Percentiles rank a stretch among this genome's conserved stretches.
Conservation (phyloP, 2,113 vertebrate species). For the Sylvia atricapilla region DNA sequence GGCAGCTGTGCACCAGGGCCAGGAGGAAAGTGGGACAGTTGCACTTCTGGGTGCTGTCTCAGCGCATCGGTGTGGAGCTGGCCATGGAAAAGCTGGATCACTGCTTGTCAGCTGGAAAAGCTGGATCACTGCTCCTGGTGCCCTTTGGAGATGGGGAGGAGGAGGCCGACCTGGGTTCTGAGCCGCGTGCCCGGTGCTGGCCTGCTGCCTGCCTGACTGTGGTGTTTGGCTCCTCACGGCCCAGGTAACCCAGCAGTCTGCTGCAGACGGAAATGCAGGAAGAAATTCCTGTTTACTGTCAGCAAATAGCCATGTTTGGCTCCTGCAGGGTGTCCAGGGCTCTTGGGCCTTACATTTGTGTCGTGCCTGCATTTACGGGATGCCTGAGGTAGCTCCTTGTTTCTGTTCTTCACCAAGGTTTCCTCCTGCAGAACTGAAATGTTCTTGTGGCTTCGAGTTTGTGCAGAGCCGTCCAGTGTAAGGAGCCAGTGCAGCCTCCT, state of each 20-base stretch:
- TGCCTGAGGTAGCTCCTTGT: background rate
- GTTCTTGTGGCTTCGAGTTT: background rate
- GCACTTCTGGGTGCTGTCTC: conserved; percentile 52
- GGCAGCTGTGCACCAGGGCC: background rate
- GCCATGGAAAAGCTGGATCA: background rate
- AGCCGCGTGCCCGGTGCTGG: background rate
- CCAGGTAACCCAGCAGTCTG: background rate
- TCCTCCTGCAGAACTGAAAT: background rate
- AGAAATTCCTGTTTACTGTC: background rate
- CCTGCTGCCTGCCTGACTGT: fast-evolving
- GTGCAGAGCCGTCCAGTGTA: background rate
- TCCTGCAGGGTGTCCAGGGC: background rate
- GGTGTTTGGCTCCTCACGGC: background rate
- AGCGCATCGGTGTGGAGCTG: conserved; percentile 8
- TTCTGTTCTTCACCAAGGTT: background rate
- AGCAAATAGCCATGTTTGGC: background rate
- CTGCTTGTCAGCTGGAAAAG: background rate
- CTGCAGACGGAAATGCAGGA: background rate
- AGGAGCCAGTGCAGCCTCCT: background rate
- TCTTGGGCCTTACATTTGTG: background rate
- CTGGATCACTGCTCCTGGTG: background rate
- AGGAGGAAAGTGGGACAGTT: conserved; percentile 43
- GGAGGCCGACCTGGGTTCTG: background rate
- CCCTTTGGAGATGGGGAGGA: background rate
- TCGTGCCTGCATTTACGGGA: background rate